Conservation (phyloP, 2,113 vertebrate species). For the Chaetops frenatus region DNA sequence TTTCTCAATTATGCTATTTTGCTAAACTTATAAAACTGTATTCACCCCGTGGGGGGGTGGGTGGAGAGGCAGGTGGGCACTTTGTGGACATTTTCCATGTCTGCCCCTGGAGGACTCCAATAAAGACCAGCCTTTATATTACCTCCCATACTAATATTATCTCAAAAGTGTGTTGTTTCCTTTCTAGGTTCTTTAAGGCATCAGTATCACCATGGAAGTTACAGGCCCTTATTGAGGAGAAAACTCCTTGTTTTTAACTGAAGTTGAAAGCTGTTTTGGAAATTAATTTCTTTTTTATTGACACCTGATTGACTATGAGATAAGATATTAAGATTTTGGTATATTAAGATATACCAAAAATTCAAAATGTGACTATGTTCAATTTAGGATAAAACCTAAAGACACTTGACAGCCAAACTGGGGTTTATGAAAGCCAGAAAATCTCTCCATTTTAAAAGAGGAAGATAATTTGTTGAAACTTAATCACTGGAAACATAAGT, state of each 20-base stretch:
- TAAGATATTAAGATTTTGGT: too few relatives aligned
- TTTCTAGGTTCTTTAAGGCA: not conserved
- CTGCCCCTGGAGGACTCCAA: not conserved
- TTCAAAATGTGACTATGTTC: not conserved
- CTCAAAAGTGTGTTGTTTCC: not conserved
- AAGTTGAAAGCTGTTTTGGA: not conserved
- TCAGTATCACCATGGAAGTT: not conserved
- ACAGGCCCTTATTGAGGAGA: not conserved
- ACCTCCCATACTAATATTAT: not conserved
- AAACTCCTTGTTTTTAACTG: not conserved
- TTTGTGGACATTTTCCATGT: not conserved
- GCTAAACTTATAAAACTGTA: not conserved
- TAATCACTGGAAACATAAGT: not conserved
- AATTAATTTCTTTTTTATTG: not conserved
- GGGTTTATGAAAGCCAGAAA: not conserved
- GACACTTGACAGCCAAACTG: not conserved
- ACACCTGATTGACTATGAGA: not conserved
- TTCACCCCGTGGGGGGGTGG: fast-evolving
- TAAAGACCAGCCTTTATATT: not conserved
- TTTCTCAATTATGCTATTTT: not conserved
- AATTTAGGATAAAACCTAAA: not conserved
- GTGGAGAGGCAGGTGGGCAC: too few relatives aligned
- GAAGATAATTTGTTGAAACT: not conserved
- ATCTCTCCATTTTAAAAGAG: not conserved
- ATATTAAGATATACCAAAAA: not conserved